Base-by-base conservation (phyloP, 1,140 invertebrate species). In the Paraescarpia echinospica region DNA sequence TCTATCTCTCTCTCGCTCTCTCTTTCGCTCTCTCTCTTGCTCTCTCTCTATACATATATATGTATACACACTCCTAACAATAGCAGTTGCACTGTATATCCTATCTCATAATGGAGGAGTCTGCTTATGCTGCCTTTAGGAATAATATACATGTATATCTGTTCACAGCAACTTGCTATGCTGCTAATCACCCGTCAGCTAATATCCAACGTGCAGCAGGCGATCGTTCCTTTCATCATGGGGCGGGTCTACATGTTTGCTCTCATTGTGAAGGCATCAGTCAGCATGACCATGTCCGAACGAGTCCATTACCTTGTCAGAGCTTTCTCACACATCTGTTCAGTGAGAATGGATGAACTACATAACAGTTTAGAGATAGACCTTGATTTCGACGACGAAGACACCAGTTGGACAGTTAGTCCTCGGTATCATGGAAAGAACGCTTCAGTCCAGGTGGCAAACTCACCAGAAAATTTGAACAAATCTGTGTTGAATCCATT, bases 101-200 rank as follows among this genome's bases (percentile, higher is more conserved):
- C n/a, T n/a, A n/a, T n/a, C n/a, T n/a, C n/a, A n/a, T n/a, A n/a
- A n/a, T n/a, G n/a, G n/a, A n/a, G n/a, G n/a, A n/a, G n/a, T n/a
- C n/a, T n/a, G n/a, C n/a, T n/a, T n/a, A n/a, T n/a, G n/a, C n/a
- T n/a, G n/a, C n/a, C n/a, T n/a, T n/a, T n/a, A n/a, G n/a, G n/a
- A n/a, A n/a, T n/a, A n/a, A n/a, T n/a, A n/a, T n/a, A n/a, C n/a
- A n/a, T n/a, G n/a, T 41, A 41, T 41, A 2, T 92, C 31, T 48
- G n/a, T 41, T 34, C 91, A 91, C 95, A 99, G 98, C 98, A 99
- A 98, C 96, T 99, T 93, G 98, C 98, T 34, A 98, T 98, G n/a
- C 96, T 99, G 92, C 96, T 99, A 89, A 99, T 99, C 95, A 98
- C 98, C 0, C 97, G 98, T 33, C 99, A 99, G 97, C 97, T 99